Evolutionary conservation across 2,888 invertebrate species (phyloP).

Genomic region (Uloborus plumipes): DNA sequence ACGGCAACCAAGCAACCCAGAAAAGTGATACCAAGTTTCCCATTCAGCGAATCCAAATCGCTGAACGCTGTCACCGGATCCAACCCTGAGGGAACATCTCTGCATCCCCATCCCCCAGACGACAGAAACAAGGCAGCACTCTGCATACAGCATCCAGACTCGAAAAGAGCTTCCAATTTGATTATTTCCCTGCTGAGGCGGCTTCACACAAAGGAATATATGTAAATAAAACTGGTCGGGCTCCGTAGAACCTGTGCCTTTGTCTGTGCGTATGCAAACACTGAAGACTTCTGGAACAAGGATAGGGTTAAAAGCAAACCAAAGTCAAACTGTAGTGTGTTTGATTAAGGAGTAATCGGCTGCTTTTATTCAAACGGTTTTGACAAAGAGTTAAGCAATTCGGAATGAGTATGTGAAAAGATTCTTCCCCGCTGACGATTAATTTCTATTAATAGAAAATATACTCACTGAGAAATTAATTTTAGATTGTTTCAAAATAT

Average conservation of each 20-base stretch:
- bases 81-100: not conserved
- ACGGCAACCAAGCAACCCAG: not conserved
- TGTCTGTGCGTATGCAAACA: conserved; percentile 30
- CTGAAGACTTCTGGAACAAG: conserved; percentile 6
- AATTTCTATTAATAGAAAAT: conserved; percentile 6
- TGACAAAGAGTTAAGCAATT: conserved; percentile 10
- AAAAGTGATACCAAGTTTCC: conserved; percentile 20
- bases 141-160: too few relatives aligned
- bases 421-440: conserved; percentile 19
- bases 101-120: not conserved
- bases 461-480: too few relatives aligned
- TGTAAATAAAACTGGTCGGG: conserved; percentile 54
- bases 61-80: conserved; percentile 2
- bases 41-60: conserved; percentile 19
- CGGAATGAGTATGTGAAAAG: conserved; percentile 23
- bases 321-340: conserved; percentile 17
- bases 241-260: conserved; percentile 16
- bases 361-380: conserved; percentile 30
- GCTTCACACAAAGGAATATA: conserved; percentile 51
- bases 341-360: conserved; percentile 24
- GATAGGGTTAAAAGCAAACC: conserved; percentile 49
- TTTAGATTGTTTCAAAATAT: too few relatives aligned
- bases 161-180: conserved; percentile 58
- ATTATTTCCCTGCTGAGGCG: conserved; percentile 46
- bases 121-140: too few relatives aligned